These are phyloP conservation scores for Ectemnius lituratus DNA, from an alignment of 2,888 invertebrate genomes.

Conservation along the genomic window DNA sequence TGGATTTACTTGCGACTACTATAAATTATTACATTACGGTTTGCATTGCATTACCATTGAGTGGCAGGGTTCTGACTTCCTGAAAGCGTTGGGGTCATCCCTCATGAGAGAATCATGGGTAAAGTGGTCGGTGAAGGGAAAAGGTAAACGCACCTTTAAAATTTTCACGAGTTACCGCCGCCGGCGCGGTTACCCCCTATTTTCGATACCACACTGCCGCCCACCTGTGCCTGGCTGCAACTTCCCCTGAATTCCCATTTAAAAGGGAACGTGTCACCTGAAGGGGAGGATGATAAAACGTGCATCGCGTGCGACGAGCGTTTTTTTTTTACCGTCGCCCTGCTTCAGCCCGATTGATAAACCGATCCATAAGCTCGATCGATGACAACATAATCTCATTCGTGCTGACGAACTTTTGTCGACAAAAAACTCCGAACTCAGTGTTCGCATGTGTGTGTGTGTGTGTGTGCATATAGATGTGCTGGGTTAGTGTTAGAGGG, in stretches of 20 bases:
- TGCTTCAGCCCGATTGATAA: not conserved
- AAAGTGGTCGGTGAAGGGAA: too few species aligned
- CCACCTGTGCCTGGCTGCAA: too few species aligned
- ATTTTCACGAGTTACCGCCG: not conserved
- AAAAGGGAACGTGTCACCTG: not conserved
- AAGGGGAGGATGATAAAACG: not conserved
- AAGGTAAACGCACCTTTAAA: not conserved
- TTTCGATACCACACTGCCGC: not conserved
- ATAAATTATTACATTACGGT: too few species aligned
- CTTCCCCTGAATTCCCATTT: too few species aligned
- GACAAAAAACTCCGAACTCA: constrained; percentile 9
- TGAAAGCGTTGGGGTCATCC: too few species aligned
- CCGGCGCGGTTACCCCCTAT: constrained; percentile 22
- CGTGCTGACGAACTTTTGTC: constrained; percentile 6
- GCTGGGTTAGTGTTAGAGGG: too few species aligned
- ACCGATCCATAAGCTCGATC: constrained; percentile 13
- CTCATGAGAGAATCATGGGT: too few species aligned
- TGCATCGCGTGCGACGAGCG: constrained; percentile 13
- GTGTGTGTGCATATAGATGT: too few species aligned
- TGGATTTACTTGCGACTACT: too few species aligned
- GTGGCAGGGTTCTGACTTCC: too few species aligned
- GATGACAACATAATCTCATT: constrained; percentile 30
- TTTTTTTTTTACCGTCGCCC: not conserved
- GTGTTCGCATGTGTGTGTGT: too few species aligned
- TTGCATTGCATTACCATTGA: too few species aligned